Evolutionary conservation across 92 coral and sea anemone species (phyloP).

Genomic region (Bergia sp.): DNA sequence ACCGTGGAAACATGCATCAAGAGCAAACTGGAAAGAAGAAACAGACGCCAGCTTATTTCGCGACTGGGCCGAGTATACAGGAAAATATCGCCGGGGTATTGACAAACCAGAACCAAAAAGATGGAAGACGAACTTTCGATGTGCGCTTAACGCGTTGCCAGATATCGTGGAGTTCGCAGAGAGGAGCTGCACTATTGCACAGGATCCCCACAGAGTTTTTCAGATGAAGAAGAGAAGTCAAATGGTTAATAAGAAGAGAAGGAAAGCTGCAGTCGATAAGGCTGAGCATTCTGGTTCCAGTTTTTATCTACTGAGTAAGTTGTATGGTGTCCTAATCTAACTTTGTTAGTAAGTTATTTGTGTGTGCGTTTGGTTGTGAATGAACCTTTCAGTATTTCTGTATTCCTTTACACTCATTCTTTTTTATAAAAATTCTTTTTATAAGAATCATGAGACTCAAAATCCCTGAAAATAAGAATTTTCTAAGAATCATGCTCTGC

Average conservation of each 20-base stretch:
- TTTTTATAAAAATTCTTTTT: too few species aligned
- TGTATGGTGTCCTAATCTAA: too few species aligned
- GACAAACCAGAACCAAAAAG: slow-evolving; percentile 4
- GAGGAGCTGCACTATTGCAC: background rate
- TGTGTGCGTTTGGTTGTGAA: too few species aligned
- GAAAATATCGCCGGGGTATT: background rate
- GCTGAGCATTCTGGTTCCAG: too few species aligned
- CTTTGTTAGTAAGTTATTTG: too few species aligned
- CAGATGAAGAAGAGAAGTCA: background rate
- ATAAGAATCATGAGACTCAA: too few species aligned
- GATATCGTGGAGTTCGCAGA: background rate
- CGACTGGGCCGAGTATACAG: slow-evolving; percentile 3
- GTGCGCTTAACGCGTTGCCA: background rate
- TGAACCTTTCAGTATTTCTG: too few species aligned
- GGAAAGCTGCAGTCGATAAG: background rate
- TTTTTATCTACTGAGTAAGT: too few species aligned
- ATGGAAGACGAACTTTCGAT: slow-evolving; percentile 12
- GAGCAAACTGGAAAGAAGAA: background rate
- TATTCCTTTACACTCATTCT: too few species aligned
- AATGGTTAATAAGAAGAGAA: background rate
- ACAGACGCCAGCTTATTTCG: slow-evolving; percentile 10
- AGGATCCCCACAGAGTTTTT: background rate
- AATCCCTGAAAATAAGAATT: too few species aligned
- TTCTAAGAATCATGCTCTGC: too few species aligned
- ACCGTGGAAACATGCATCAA: slow-evolving; percentile 5